These are phyloP conservation scores for Lethrus apterus DNA, from an alignment of 1,140 invertebrate species.

Conservation along the genomic window DNA sequence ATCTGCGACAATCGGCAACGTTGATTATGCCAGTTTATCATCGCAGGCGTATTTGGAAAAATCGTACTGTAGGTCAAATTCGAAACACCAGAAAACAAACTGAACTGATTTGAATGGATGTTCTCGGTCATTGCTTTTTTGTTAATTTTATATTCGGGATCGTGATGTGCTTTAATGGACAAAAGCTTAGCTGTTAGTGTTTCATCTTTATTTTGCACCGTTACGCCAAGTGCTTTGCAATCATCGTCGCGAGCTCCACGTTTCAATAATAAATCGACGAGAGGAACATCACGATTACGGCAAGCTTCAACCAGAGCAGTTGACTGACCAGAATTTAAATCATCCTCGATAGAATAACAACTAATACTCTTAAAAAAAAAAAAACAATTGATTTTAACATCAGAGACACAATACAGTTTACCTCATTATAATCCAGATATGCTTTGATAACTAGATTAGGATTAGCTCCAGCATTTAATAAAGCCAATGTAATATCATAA, in stretches of 20 bases:
- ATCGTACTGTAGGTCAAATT: conserved; percentile 70
- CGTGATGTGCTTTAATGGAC: conserved; percentile 71
- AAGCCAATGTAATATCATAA: conserved; percentile 60
- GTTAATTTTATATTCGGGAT: conserved; percentile 82
- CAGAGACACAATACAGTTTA: neutral
- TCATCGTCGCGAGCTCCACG: conserved; percentile 84
- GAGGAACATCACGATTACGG: conserved; percentile 53
- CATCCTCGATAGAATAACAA: conserved; percentile 37
- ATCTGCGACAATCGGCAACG: conserved; percentile 61
- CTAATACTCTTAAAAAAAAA: conserved; percentile 29
- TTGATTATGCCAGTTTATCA: conserved; percentile 92
- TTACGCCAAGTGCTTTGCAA: conserved; percentile 69
- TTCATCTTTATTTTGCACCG: conserved; percentile 62
- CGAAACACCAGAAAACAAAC: conserved; percentile 50
- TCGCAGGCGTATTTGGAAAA: conserved; percentile 80
- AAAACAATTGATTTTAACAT: neutral
- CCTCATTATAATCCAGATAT: conserved; percentile 43
- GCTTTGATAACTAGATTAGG: conserved; percentile 57
- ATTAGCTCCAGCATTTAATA: conserved; percentile 69
- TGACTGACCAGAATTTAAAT: conserved; percentile 44
- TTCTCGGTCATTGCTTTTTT: conserved; percentile 72
- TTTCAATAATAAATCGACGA: conserved; percentile 67
- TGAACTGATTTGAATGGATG: conserved; percentile 48
- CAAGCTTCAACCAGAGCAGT: conserved; percentile 69
- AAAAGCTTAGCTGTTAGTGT: conserved; percentile 66